Percentiles rank a stretch among this genome's conserved stretches.
Evolutionary conservation across 37 sponge, comb jelly and placozoan genomes (phyloP).

Genomic region (Bolinopsis microptera): DNA sequence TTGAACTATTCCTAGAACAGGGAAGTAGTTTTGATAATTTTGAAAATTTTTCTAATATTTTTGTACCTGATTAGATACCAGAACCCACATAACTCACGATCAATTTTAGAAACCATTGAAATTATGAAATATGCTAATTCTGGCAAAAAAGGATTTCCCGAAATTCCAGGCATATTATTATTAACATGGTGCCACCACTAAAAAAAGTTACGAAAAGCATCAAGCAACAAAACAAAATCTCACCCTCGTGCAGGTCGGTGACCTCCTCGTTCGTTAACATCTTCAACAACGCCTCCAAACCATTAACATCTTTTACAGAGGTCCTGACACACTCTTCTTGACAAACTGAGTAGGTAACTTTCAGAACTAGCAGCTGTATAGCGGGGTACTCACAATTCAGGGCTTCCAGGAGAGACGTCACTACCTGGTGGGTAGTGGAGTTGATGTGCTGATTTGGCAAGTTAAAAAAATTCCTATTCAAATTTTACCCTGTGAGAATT

Average conservation of each 20-base stretch:
- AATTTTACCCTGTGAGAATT: too few species aligned
- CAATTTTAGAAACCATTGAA: too few species aligned
- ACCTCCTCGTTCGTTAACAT: background rate
- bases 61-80: too few species aligned
- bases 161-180: too few species aligned
- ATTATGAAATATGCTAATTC: too few species aligned
- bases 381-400: conserved; percentile 25
- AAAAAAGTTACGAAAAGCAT: too few species aligned
- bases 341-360: conserved; percentile 17
- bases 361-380: background rate
- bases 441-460: background rate
- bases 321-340: conserved; percentile 16
- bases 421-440: background rate
- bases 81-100: too few species aligned
- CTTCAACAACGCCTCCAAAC: background rate
- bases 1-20: background rate
- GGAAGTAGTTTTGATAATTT: too few species aligned
- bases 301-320: background rate
- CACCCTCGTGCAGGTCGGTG: conserved; percentile 12
- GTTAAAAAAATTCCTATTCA: too few species aligned
- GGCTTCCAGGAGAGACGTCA: background rate
- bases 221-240: too few species aligned
- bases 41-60: background rate
- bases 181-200: too few species aligned
- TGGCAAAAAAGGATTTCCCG: too few species aligned